Evolutionary conservation across 2,888 invertebrate species (phyloP).

Genomic region (Lasioglossum oenotherae): DNA sequence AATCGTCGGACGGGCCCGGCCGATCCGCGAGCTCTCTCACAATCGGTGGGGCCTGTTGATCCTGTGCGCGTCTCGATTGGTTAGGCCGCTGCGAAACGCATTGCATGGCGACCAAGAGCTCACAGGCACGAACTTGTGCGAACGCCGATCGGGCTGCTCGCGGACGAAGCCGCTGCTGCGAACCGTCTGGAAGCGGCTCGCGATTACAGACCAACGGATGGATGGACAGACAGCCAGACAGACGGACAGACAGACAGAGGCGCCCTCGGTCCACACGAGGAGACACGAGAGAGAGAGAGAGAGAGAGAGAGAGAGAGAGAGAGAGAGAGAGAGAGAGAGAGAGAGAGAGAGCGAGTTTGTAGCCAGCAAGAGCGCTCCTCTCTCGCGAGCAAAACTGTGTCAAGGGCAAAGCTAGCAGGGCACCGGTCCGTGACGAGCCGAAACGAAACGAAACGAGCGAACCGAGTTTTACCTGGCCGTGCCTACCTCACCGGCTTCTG

Average conservation of each 20-base stretch:
- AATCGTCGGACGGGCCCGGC: slow-evolving; percentile 21
- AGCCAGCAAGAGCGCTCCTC: slow-evolving; percentile 66
- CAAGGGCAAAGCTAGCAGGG: slow-evolving; percentile 80
- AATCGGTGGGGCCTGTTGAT: slow-evolving; percentile 21
- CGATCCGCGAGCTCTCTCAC: slow-evolving; percentile 22
- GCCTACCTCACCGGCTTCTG: slow-evolving; percentile 34
- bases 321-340: slow-evolving; percentile 44
- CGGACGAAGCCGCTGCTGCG: background rate
- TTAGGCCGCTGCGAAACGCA: background rate
- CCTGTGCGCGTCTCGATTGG: slow-evolving; percentile 41
- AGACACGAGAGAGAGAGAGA: slow-evolving; percentile 34
- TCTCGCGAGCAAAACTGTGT: slow-evolving; percentile 80
- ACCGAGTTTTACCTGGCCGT: slow-evolving; percentile 72
- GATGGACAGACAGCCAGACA: background rate
- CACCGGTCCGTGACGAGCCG: slow-evolving; percentile 81
- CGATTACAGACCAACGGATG: background rate
- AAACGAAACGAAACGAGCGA: slow-evolving; percentile 73
- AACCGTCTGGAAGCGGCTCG: background rate
- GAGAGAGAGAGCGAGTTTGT: slow-evolving; percentile 50
- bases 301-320: slow-evolving; percentile 15
- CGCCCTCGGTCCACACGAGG: slow-evolving; percentile 62
- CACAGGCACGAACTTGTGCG: too few species aligned
- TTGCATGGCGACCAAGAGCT: background rate
- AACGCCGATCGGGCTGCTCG: too few species aligned
- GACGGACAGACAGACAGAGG: slow-evolving; percentile 48